Conservation (phyloP, 2,888 invertebrate species). For the Pecten maximus region DNA sequence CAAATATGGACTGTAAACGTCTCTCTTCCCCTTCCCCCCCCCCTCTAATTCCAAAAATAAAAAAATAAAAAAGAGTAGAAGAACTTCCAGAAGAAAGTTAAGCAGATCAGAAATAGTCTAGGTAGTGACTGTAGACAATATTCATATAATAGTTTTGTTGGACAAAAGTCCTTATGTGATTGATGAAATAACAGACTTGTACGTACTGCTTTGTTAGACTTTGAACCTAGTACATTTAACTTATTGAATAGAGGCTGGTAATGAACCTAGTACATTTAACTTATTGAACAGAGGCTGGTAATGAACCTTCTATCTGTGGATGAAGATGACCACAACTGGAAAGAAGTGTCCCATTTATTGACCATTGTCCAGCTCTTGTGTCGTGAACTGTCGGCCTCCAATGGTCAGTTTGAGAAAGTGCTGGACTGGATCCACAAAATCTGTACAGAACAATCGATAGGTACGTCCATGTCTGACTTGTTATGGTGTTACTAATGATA, state of each 20-base stretch:
- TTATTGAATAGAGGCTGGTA: neutral
- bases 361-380: slow-evolving; percentile 69
- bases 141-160: no score
- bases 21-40: no score
- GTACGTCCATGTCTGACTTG: no score
- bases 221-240: neutral
- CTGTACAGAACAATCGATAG: slow-evolving; percentile 75
- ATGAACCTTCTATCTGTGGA: slow-evolving; percentile 71
- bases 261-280: neutral
- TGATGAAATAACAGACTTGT: neutral
- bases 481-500: no score
- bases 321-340: slow-evolving; percentile 72
- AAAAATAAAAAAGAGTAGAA: no score
- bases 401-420: slow-evolving; percentile 69
- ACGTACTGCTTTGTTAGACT: neutral
- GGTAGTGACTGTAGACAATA: no score
- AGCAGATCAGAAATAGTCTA: no score
- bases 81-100: no score
- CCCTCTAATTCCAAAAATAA: no score
- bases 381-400: slow-evolving; percentile 63
- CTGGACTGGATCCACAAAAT: slow-evolving; percentile 75
- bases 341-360: slow-evolving; percentile 73
- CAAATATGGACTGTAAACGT: no score
- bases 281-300: slow-evolving; percentile 72
- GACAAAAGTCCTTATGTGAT: no score